Evolutionary conservation across 2,113 vertebrate species (phyloP).

Genomic region (Chionodraco myersi): DNA sequence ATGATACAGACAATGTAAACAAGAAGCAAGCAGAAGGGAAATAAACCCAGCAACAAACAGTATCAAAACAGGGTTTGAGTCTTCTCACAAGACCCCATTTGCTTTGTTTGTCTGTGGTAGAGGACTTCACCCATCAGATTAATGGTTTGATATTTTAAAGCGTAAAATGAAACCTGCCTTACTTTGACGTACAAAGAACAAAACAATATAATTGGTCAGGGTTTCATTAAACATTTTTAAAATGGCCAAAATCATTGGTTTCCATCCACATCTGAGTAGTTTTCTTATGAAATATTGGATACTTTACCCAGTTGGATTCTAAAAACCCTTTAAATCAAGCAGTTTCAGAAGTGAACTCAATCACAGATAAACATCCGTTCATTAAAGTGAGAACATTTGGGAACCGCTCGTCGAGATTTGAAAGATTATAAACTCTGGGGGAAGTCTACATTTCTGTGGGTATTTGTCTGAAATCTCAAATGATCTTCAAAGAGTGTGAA

Average conservation of each 20-base stretch:
- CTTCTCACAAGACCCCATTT: too few species aligned
- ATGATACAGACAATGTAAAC: constrained; percentile 9
- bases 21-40: background rate
- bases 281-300: background rate
- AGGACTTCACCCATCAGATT: background rate
- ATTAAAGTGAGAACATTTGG: background rate
- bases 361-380: background rate
- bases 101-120: background rate
- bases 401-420: background rate
- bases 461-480: background rate
- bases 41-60: background rate
- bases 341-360: background rate
- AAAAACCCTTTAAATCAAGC: background rate
- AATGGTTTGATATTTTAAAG: background rate
- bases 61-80: background rate
- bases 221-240: constrained; percentile 14
- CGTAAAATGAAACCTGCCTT: background rate
- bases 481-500: background rate
- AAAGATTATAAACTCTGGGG: background rate
- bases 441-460: background rate
- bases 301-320: background rate
- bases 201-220: background rate
- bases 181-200: background rate
- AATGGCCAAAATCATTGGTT: background rate
- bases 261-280: background rate